Evolutionary conservation across 2,797 vertebrate species (phyloP), one percentile per base, ranked within the genome.

Genomic region (Chaetophractus vellerosus): DNA sequence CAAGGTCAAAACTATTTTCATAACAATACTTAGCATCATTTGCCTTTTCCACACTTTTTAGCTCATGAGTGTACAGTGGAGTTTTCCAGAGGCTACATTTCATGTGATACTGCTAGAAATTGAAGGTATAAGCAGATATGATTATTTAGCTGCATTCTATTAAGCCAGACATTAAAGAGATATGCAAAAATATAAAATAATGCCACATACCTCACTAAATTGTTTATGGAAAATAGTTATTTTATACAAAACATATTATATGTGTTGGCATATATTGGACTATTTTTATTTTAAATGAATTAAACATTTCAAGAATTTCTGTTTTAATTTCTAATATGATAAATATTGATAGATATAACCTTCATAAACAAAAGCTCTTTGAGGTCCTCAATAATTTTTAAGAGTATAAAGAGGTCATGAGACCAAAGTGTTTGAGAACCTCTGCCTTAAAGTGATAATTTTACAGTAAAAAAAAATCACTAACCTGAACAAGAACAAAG

Each of bases 401-500:
- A 48, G 26, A 74, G 41, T 7, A 26, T 12, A 41, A 31, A 48
- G 45, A 26, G 14, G 28, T 50, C 26, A 28, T 75, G 45, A 72
- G 24, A 75, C 41, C 63, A 5, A 48, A 74, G 19, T 2, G 3
- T 50, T 48, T 72, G 64, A 78, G 41, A 88, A 69, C 23, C 23
- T 6, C 6, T 36, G 14, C 72, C n/a, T 71, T 71, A 50, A 3
- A 79, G n/a, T 55, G 48, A 59, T 69, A 69, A 59, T 18, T 12
- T 57, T 81, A 50, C 12, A 95, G 61, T 31, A 57, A 82, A 81
- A 50, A 93, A 72, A 85, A 33, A 15, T 23, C 89, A 98, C 98
- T 98, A 97, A 99, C 99, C 99, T 99, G 99, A 96, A 99, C 99
- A 69, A 99, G 99, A 91, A 99, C 99, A 96, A 99, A 99, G 98